Evolutionary conservation across 2,113 vertebrate genomes (phyloP).

Genomic region (Cottus gobio): DNA sequence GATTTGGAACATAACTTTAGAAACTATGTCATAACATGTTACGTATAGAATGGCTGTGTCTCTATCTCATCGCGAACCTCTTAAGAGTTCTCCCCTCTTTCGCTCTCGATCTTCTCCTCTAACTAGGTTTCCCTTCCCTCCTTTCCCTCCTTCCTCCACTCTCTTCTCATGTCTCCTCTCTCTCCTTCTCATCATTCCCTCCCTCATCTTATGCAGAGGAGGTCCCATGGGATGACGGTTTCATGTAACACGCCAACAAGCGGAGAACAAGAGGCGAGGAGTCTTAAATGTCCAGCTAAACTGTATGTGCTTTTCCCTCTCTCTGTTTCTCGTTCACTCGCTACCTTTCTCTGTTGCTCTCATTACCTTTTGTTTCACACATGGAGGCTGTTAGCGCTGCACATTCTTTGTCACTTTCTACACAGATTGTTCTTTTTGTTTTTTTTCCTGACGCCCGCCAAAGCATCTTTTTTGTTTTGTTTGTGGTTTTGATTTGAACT

Average conservation of each 20-base stretch:
- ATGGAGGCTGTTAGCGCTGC: constrained; percentile 36
- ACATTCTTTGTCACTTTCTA: constrained; percentile 29
- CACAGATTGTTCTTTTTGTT: constrained; percentile 14
- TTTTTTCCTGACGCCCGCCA: not conserved
- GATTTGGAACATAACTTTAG: constrained; percentile 6
- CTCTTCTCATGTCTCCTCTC: constrained; percentile 27
- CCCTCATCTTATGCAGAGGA: constrained; percentile 40
- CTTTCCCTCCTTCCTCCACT: constrained; percentile 15
- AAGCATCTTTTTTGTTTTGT: constrained; percentile 20
- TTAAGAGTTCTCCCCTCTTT: constrained; percentile 15
- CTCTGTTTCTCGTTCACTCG: constrained; percentile 25
- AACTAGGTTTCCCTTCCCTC: constrained; percentile 43
- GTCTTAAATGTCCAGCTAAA: constrained; percentile 69
- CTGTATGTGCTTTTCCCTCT: constrained; percentile 41
- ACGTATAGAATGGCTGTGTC: not conserved
- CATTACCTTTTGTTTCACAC: constrained; percentile 55
- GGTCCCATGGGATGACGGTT: constrained; percentile 49
- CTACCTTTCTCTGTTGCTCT: constrained; percentile 36
- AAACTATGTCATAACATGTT: constrained; percentile 26
- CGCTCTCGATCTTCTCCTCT: constrained; percentile 39
- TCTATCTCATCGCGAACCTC: constrained; percentile 19
- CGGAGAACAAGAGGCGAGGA: constrained; percentile 37
- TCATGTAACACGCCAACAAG: constrained; percentile 58
- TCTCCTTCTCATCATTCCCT: constrained; percentile 9
- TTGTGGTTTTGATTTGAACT: constrained; percentile 33